Conservation (phyloP, 1,140 invertebrate genomes). For the Heterodera carotae region DNA sequence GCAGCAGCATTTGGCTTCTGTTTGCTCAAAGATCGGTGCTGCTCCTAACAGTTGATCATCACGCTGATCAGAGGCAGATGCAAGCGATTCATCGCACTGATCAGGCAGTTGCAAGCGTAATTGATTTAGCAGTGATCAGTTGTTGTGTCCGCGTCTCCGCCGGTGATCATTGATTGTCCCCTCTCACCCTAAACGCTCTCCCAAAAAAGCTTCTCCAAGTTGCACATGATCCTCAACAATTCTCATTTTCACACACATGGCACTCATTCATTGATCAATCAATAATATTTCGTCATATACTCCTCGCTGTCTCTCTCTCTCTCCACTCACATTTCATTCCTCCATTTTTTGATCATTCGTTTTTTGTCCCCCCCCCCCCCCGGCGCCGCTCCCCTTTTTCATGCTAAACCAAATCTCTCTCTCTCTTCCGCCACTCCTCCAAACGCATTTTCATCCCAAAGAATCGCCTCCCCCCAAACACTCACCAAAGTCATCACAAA, state of each 20-base stretch:
- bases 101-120: no score
- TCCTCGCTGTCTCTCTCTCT: no score
- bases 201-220: no score
- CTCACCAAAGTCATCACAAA: not conserved
- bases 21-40: not conserved
- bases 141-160: not conserved
- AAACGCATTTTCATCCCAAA: constrained; percentile 5
- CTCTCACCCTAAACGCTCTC: no score
- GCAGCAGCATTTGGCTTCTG: not conserved
- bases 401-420: not conserved
- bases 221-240: not conserved
- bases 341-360: no score
- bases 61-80: not conserved
- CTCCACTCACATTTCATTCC: no score
- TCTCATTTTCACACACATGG: not conserved
- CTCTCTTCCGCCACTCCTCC: no score
- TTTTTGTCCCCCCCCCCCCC: no score
- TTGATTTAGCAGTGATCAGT: no score
- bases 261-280: no score
- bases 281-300: no score
- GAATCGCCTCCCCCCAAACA: not conserved
- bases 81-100: not conserved
- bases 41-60: not conserved
- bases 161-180: not conserved
- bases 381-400: not conserved